Evolutionary conservation across 2,888 invertebrate species (phyloP).

Genomic region (Drosophila atripex): DNA sequence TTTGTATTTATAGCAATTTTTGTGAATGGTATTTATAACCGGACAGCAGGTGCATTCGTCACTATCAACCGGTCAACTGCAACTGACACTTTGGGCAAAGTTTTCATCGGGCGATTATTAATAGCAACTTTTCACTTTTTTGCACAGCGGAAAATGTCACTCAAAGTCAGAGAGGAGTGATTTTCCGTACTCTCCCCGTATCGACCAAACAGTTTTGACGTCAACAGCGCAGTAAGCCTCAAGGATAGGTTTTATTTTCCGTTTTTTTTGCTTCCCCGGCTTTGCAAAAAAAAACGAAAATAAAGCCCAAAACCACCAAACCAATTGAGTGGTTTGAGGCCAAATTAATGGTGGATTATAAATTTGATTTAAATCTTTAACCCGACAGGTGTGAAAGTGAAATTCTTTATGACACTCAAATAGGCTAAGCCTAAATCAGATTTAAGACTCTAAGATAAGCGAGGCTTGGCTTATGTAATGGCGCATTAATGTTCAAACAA

Average conservation of each 20-base stretch:
- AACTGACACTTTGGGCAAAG: conserved; percentile 46
- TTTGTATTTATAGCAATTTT: conserved; percentile 9
- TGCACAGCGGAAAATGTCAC: conserved; percentile 72
- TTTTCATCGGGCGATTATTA: conserved; percentile 56
- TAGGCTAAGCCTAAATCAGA: conserved; percentile 49
- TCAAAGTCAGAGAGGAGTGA: conserved; percentile 64
- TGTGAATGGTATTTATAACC: conserved; percentile 1
- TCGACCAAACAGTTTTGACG: conserved; percentile 57
- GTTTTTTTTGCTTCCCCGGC: neutral
- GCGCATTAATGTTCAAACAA: conserved; percentile 7
- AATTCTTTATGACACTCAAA: conserved; percentile 49
- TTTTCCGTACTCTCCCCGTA: conserved; percentile 41
- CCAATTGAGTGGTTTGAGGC: conserved; percentile 56
- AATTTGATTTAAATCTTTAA: conserved; percentile 29
- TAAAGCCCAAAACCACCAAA: conserved; percentile 16
- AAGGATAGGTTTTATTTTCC: conserved; percentile 21
- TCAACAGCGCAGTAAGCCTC: conserved; percentile 32
- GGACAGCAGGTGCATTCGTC: conserved; percentile 38
- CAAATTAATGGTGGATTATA: conserved; percentile 55
- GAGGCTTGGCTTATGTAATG: neutral
- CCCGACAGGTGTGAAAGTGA: conserved; percentile 60
- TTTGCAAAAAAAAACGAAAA: conserved; percentile 5
- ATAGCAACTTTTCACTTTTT: conserved; percentile 77
- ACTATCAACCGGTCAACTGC: conserved; percentile 43
- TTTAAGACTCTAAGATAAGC: neutral